phyloP scores from a whole-genome alignment of 53 echinoderm and acorn worm species.

The Hippasteria phrygiana region DNA sequence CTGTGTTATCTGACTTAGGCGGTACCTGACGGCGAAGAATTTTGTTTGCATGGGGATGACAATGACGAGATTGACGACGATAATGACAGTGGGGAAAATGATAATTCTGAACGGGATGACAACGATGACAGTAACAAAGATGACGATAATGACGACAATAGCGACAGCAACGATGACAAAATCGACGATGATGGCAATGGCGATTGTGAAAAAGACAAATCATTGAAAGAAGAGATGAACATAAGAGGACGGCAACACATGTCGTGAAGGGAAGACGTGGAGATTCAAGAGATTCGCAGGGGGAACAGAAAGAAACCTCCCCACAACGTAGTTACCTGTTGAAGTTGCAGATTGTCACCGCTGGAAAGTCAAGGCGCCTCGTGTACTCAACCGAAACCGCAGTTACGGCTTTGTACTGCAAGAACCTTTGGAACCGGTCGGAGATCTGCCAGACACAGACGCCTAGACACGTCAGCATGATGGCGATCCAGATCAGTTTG shows the following conservation, averaged over 20 bases:
- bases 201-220: too few species aligned
- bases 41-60: too few species aligned
- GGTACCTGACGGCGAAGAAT: too few species aligned
- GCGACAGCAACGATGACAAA: too few species aligned
- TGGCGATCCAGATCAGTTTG: constrained; percentile 11
- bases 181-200: too few species aligned
- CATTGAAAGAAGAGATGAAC: too few species aligned
- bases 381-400: constrained; percentile 25
- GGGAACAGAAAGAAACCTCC: too few species aligned
- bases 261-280: neutral
- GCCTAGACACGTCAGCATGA: constrained; percentile 23
- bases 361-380: constrained; percentile 11
- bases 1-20: too few species aligned
- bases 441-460: constrained; percentile 13
- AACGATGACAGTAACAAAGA: neutral
- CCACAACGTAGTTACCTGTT: constrained; percentile 4
- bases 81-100: too few species aligned
- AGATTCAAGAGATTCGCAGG: neutral
- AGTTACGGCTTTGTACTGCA: constrained; percentile 11
- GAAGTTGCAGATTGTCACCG: constrained; percentile 41
- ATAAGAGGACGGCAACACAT: neutral
- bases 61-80: too few species aligned
- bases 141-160: too few species aligned
- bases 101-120: too few species aligned
- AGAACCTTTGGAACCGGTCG: neutral